Evolutionary conservation across 2,888 invertebrate genomes (phyloP).

Genomic region (Pedicia rivosa): DNA sequence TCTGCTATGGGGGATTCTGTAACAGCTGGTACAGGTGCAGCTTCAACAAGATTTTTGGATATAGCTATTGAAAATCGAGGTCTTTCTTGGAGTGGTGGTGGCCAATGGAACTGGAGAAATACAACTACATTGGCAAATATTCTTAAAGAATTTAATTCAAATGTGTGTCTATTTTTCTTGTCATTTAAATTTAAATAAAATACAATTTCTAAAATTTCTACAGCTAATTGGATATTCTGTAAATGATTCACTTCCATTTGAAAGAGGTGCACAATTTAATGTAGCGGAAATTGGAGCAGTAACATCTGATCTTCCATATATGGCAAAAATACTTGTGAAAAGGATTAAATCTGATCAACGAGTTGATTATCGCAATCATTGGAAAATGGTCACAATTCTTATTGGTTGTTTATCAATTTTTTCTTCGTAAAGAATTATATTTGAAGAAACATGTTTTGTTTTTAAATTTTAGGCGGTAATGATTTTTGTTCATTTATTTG

Average conservation of each 20-base stretch:
- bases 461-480: too few relatives aligned
- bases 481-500: slow-evolving; percentile 38
- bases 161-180: too few relatives aligned
- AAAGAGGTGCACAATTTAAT: slow-evolving; percentile 33
- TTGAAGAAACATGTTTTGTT: too few relatives aligned
- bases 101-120: slow-evolving; percentile 32
- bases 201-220: too few relatives aligned
- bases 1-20: slow-evolving; percentile 38
- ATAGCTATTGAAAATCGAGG: slow-evolving; percentile 28
- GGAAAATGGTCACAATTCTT: slow-evolving; percentile 50
- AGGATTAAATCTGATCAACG: slow-evolving; percentile 32
- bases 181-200: too few relatives aligned
- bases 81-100: slow-evolving; percentile 27
- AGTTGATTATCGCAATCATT: slow-evolving; percentile 32
- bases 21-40: slow-evolving; percentile 33
- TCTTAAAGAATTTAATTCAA: slow-evolving; percentile 39
- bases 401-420: too few relatives aligned
- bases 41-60: slow-evolving; percentile 27
- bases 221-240: slow-evolving; percentile 37
- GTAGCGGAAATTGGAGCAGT: slow-evolving; percentile 36
- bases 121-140: slow-evolving; percentile 35
- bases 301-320: slow-evolving; percentile 33
- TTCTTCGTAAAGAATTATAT: too few relatives aligned
- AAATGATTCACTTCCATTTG: slow-evolving; percentile 26
- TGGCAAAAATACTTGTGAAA: slow-evolving; percentile 33